Evolutionary conservation across 2,113 vertebrate species (phyloP).

Genomic region (Peromyscus polionotus): DNA sequence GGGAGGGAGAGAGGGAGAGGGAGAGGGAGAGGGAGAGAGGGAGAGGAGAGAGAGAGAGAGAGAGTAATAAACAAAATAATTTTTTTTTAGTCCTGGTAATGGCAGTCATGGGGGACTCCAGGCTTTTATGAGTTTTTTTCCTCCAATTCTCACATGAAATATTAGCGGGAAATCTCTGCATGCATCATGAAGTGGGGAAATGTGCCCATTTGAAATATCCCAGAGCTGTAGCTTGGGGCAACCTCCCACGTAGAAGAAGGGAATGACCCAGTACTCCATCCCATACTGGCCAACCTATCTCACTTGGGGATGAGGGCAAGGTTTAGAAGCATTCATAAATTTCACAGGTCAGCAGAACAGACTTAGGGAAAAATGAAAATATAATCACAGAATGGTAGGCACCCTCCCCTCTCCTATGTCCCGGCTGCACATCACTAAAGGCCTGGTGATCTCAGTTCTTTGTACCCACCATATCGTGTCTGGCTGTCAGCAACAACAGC

Average conservation of each 20-base stretch:
- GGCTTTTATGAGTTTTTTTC: not conserved
- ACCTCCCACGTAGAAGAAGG: not conserved
- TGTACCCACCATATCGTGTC: not conserved
- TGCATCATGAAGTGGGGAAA: not conserved
- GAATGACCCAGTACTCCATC: not conserved
- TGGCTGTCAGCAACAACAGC: not conserved
- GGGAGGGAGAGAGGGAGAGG: not conserved
- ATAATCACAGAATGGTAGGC: not conserved
- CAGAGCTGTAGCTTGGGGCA: not conserved
- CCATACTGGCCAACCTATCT: not conserved
- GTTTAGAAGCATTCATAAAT: not conserved
- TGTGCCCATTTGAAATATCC: not conserved
- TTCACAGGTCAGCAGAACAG: not conserved
- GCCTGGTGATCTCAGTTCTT: not conserved
- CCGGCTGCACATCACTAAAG: not conserved
- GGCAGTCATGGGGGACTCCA: not conserved
- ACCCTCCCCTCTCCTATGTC: rapidly evolving
- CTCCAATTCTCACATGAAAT: not conserved
- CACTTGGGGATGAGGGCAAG: not conserved
- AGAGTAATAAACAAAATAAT: not conserved
- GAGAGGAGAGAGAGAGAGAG: not conserved
- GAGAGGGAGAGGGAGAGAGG: not conserved
- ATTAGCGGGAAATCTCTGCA: not conserved
- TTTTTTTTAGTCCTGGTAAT: not conserved
- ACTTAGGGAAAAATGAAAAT: not conserved